Percentiles rank a stretch among this genome's conserved stretches.
Conservation (phyloP, 1,140 invertebrate species). For the Pseudachorutes palmiensis region DNA sequence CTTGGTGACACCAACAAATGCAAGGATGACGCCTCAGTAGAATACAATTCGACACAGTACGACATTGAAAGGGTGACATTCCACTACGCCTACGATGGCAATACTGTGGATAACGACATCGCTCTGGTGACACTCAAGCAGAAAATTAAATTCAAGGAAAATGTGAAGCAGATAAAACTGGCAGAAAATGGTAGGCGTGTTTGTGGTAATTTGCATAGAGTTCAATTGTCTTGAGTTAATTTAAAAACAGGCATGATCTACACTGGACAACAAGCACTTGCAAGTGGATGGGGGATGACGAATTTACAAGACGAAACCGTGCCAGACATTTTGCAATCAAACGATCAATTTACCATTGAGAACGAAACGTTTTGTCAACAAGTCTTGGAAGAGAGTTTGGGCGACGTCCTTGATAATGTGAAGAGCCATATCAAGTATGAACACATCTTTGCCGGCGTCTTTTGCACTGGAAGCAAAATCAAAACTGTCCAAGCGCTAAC, state of each 20-base stretch:
- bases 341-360: background rate
- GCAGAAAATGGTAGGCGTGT: background rate
- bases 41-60: background rate
- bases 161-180: slow-evolving; percentile 7
- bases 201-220: background rate
- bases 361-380: slow-evolving; percentile 8
- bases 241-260: background rate
- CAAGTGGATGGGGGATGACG: slow-evolving; percentile 20
- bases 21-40: background rate
- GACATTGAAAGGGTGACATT: slow-evolving; percentile 20
- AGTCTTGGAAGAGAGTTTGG: background rate
- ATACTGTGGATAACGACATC: slow-evolving; percentile 9
- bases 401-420: background rate
- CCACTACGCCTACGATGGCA: slow-evolving; percentile 21
- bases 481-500: background rate
- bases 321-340: slow-evolving; percentile 3
- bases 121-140: slow-evolving; percentile 10
- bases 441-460: background rate
- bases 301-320: background rate
- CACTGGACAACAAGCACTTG: background rate
- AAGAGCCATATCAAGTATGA: slow-evolving; percentile 12
- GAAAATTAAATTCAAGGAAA: slow-evolving; percentile 15
- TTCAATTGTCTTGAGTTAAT: background rate
- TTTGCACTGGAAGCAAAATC: slow-evolving; percentile 10
- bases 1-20: slow-evolving; percentile 22